Evolutionary conservation across 2,888 invertebrate species (phyloP).

Genomic region (Lottia gigantea): DNA sequence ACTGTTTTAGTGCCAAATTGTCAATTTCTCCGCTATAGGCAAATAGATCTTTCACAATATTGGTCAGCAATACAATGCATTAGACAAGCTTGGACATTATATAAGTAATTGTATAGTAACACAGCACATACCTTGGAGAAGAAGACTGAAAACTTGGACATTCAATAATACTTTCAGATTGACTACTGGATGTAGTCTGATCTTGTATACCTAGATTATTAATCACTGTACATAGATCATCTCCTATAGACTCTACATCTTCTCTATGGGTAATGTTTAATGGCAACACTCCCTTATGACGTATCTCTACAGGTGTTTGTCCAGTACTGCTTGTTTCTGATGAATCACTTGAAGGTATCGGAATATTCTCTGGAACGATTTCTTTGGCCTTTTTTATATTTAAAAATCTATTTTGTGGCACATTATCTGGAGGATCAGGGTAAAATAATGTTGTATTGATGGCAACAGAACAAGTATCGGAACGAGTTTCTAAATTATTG

Average conservation of each 20-base stretch:
- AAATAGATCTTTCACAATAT: too few relatives aligned
- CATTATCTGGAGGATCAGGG: conserved; percentile 20
- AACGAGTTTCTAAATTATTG: conserved; percentile 5
- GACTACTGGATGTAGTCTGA: conserved; percentile 54
- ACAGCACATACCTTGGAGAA: conserved; percentile 43
- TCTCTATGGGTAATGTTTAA: conserved; percentile 52
- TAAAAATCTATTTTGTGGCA: neutral
- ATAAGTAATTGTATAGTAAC: too few relatives aligned
- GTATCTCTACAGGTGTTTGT: conserved; percentile 45
- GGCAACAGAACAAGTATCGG: conserved; percentile 44
- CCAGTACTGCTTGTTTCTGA: conserved; percentile 19
- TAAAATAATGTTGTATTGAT: conserved; percentile 47
- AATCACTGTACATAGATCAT: conserved; percentile 46
- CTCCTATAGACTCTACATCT: conserved; percentile 34
- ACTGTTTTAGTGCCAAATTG: too few relatives aligned
- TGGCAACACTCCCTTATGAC: conserved; percentile 43
- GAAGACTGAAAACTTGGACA: conserved; percentile 61
- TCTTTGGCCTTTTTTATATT: neutral
- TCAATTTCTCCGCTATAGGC: too few relatives aligned
- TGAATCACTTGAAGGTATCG: neutral
- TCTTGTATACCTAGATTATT: conserved; percentile 49
- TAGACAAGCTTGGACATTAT: too few relatives aligned
- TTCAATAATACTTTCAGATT: conserved; percentile 62
- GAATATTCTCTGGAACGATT: neutral
- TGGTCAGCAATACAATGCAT: too few relatives aligned